Evolutionary conservation across 2,797 vertebrate species (phyloP), one percentile per base, ranked within the genome.

Genomic region (Antrozous pallidus): DNA sequence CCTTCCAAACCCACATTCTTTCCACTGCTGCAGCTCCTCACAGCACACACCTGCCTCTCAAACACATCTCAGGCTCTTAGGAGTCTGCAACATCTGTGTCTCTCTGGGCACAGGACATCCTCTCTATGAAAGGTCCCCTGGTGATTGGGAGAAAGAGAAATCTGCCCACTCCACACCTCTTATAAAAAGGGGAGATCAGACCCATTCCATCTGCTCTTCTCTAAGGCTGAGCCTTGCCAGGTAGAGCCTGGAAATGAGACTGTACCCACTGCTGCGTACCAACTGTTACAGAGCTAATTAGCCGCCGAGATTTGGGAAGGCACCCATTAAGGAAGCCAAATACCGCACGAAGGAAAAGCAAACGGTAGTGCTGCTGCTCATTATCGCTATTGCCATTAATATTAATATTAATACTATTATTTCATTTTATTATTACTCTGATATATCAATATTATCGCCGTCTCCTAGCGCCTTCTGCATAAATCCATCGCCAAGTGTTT

Each of bases 331-430:
- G 87, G 69, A 95, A 88, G 93, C 88, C 96, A 96, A 94, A 94
- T 92, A 74, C 88, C 95, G 90, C 54, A 74, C 20, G 73, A 78
- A 92, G 51, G 69, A 73, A 95, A 90, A 94, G 82, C 73, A 93
- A 95, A 75, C 67, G 67, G 67, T 22, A 84, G 94, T 79, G 63
- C 33, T 93, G 67, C 61, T 17, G 51, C 92, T 92, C 96, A 94
- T 97, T 95, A 92, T 67, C 13, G 5, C 88, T 95, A 96, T 93
- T 69, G 40, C 47, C 94, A 96, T 97, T 97, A 96, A 97, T 97
- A 97, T 97, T 96, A 96, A 97, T 97, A 97, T 96, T 96, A 95
- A 97, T 95, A 93, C 88, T 95, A 95, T 97, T 97, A 96, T 94
- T 97, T 93, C 92, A 93, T 91, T 96, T 93, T 94, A 81, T 95